Percentiles rank a stretch among this genome's conserved stretches.
Evolutionary conservation across 2,888 invertebrate species (phyloP).

Genomic region (Biston stratarius): DNA sequence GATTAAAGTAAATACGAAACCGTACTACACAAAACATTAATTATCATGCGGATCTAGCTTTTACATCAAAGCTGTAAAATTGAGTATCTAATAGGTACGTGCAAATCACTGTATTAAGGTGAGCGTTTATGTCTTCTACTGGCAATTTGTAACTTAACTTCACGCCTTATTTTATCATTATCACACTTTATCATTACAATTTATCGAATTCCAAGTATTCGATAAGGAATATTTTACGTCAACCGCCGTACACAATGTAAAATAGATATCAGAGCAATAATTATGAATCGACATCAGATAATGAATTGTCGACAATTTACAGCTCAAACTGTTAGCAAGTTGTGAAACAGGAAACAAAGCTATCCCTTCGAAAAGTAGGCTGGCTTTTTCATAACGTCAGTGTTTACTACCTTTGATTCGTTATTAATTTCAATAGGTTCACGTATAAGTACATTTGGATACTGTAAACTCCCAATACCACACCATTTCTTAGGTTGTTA

Average conservation of each 20-base stretch:
- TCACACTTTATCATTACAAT: constrained; percentile 36
- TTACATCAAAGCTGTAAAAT: constrained; percentile 12
- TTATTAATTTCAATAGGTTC: not conserved
- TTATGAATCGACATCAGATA: constrained; percentile 47
- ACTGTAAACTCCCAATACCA: too few species aligned
- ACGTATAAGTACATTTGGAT: too few species aligned
- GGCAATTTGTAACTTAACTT: constrained; percentile 33
- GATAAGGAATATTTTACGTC: constrained; percentile 55
- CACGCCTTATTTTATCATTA: constrained; percentile 34
- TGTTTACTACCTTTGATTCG: not conserved
- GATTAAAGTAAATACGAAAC: not conserved
- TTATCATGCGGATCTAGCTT: constrained; percentile 16
- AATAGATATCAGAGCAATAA: constrained; percentile 46
- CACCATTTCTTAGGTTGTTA: too few species aligned
- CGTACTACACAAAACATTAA: not conserved
- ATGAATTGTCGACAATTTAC: constrained; percentile 48
- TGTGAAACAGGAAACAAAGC: constrained; percentile 52
- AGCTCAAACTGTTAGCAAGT: constrained; percentile 49
- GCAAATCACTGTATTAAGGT: constrained; percentile 24
- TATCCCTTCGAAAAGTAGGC: constrained; percentile 25
- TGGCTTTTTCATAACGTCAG: not conserved
- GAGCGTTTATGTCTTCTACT: constrained; percentile 31
- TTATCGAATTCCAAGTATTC: constrained; percentile 55
- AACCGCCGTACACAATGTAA: constrained; percentile 44
- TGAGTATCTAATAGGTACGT: constrained; percentile 12